Conservation (phyloP, 2,888 invertebrate genomes). For the Cosmia trapezina region DNA sequence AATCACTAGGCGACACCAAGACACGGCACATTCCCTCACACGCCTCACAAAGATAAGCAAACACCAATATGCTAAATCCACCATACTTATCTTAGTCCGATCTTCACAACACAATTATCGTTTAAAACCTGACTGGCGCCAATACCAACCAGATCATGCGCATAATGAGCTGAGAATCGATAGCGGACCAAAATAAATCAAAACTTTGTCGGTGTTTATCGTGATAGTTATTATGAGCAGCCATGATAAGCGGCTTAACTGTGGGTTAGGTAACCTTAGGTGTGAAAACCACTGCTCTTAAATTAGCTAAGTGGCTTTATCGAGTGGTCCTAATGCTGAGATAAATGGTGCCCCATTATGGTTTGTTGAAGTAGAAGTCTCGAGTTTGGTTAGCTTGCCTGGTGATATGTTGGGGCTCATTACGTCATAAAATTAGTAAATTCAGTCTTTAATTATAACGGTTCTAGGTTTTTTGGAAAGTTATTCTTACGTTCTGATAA, state of each 20-base stretch:
- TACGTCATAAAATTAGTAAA: not conserved
- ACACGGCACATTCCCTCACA: slow-evolving; percentile 14
- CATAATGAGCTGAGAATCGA: slow-evolving; percentile 57
- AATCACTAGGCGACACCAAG: not conserved
- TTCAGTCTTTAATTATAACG: not conserved
- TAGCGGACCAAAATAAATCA: slow-evolving; percentile 61
- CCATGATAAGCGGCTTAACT: slow-evolving; percentile 72
- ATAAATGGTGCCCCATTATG: slow-evolving; percentile 73
- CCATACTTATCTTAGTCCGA: slow-evolving; percentile 44
- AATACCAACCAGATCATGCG: slow-evolving; percentile 50
- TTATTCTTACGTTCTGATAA: no score
- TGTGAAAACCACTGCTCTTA: slow-evolving; percentile 77
- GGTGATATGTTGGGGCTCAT: slow-evolving; percentile 15
- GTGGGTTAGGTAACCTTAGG: slow-evolving; percentile 72
- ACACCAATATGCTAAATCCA: slow-evolving; percentile 40
- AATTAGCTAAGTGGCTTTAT: slow-evolving; percentile 82
- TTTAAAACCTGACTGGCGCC: slow-evolving; percentile 59
- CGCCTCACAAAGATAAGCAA: slow-evolving; percentile 34
- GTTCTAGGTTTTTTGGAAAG: not conserved
- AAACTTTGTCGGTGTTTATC: slow-evolving; percentile 56
- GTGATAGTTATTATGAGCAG: slow-evolving; percentile 57
- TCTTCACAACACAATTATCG: slow-evolving; percentile 61
- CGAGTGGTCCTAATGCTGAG: slow-evolving; percentile 71
- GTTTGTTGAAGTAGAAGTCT: slow-evolving; percentile 47
- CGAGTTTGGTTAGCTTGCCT: slow-evolving; percentile 42